Evolutionary conservation across 2,888 invertebrate genomes (phyloP).

Genomic region (Pristionchus japonicus): DNA sequence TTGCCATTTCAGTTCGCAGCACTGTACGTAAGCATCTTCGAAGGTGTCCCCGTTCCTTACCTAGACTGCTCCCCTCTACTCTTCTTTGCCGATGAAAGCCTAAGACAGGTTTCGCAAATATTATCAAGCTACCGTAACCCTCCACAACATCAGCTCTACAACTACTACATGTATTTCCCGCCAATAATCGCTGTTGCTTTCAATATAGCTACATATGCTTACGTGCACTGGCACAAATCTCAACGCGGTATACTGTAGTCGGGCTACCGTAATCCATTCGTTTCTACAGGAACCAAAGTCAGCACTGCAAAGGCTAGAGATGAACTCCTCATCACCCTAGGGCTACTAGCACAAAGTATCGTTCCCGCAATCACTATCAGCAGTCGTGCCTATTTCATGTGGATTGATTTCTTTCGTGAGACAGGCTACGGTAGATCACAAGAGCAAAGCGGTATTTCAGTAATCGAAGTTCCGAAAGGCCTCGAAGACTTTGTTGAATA

Average conservation of each 20-base stretch:
- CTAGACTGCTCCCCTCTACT: not conserved
- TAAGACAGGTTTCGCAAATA: not conserved
- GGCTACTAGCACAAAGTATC: not conserved
- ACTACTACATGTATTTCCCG: slow-evolving; percentile 24
- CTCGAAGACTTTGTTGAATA: not conserved
- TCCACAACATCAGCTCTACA: slow-evolving; percentile 3
- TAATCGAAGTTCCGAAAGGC: not conserved
- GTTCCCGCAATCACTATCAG: not conserved
- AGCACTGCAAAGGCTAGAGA: not conserved
- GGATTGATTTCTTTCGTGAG: not conserved
- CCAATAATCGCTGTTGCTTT: not conserved
- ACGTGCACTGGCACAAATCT: not conserved
- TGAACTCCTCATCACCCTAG: not conserved
- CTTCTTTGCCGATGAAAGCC: not conserved
- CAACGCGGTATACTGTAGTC: not conserved
- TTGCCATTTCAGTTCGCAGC: not conserved
- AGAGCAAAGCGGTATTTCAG: not conserved
- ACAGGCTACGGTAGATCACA: not conserved
- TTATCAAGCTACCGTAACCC: not conserved
- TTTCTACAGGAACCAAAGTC: not conserved
- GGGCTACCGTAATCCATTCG: not conserved
- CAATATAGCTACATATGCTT: not conserved
- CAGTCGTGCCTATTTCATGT: not conserved
- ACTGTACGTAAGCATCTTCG: not conserved
- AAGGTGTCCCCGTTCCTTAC: not conserved